phyloP scores from a whole-genome alignment of 2,888 invertebrate species.

The Zonitis immaculata region DNA sequence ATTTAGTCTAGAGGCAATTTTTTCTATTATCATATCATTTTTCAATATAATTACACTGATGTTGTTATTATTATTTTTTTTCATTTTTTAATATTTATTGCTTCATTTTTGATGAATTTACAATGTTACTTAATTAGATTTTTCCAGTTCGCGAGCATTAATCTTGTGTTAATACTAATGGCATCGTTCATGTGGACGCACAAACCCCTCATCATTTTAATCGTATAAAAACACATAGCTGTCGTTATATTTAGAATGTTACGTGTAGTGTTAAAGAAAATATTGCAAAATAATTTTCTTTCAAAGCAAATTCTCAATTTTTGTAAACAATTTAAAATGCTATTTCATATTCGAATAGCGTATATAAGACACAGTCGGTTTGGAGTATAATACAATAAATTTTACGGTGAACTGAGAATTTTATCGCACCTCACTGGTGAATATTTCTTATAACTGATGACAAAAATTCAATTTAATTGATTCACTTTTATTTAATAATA shows the following conservation, averaged over 20 bases:
- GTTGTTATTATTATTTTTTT: no score
- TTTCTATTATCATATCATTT: no score
- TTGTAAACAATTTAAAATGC: constrained; percentile 28
- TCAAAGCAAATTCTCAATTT: no score
- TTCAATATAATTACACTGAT: no score
- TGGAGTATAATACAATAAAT: constrained; percentile 28
- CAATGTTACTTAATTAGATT: constrained; percentile 43
- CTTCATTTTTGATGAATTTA: constrained; percentile 39
- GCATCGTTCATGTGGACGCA: constrained; percentile 30
- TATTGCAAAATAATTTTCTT: constrained; percentile 9
- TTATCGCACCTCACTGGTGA: constrained; percentile 22
- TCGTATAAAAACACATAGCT: constrained; percentile 33
- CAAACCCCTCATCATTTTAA: constrained; percentile 28
- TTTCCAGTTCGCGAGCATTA: constrained; percentile 37
- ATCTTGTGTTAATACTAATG: constrained; percentile 38
- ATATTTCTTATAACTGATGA: no score
- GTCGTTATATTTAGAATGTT: no score
- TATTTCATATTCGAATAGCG: constrained; percentile 30
- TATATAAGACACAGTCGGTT: constrained; percentile 23
- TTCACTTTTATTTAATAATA: no score
- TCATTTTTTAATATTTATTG: constrained; percentile 25
- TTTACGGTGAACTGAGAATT: constrained; percentile 26
- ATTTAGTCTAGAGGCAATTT: not conserved
- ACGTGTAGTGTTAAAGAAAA: no score
- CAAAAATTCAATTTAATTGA: no score